phyloP scores from a whole-genome alignment of 2,888 invertebrate genomes.

The Notodonta dromedarius region DNA sequence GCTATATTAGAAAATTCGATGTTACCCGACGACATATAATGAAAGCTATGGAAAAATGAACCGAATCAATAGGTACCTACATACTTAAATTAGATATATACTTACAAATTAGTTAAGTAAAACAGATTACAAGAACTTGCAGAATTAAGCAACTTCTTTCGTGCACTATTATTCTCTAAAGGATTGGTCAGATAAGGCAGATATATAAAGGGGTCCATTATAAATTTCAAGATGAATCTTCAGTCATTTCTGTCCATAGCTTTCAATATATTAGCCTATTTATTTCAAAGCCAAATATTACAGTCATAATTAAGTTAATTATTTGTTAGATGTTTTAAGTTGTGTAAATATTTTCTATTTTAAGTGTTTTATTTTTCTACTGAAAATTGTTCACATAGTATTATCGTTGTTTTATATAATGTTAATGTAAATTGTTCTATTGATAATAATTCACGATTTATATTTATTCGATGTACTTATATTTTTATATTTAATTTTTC shows the following conservation, averaged over 20 bases:
- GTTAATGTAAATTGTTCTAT: constrained; percentile 74
- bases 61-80: constrained; percentile 13
- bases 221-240: background rate
- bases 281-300: constrained; percentile 84
- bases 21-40: constrained; percentile 83
- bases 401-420: constrained; percentile 79
- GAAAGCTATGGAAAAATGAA: constrained; percentile 74
- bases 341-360: constrained; percentile 76
- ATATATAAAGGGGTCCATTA: background rate
- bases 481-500: constrained; percentile 66
- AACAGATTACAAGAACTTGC: background rate
- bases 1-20: constrained; percentile 70
- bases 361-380: constrained; percentile 77
- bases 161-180: background rate
- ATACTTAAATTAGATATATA: too few relatives aligned
- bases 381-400: constrained; percentile 74
- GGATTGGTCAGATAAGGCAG: background rate
- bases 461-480: constrained; percentile 79
- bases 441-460: constrained; percentile 63
- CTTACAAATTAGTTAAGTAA: constrained; percentile 6
- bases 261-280: constrained; percentile 82
- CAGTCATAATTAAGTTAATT: constrained; percentile 79
- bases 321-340: constrained; percentile 77
- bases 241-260: constrained; percentile 57
- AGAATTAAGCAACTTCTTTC: background rate